Evolutionary conservation across 2,797 vertebrate genomes (phyloP).

Genomic region (Falco naumanni): DNA sequence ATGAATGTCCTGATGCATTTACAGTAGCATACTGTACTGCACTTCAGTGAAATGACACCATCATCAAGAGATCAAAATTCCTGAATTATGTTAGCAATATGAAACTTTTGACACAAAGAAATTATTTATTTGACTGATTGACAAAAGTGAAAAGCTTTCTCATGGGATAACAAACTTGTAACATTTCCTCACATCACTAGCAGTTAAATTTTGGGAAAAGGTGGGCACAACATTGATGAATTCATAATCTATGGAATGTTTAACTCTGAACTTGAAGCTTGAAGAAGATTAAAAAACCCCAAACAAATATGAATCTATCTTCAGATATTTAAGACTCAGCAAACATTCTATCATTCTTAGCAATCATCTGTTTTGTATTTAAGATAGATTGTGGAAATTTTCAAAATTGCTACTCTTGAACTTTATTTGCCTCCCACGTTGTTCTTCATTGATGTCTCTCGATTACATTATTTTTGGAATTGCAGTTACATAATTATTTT

Average conservation of each 20-base stretch:
- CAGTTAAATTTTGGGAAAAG: background rate
- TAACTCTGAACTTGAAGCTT: constrained; percentile 4
- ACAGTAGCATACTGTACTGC: background rate
- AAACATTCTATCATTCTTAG: constrained; percentile 46
- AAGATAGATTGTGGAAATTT: constrained; percentile 56
- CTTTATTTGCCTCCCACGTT: constrained; percentile 54
- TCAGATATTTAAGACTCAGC: constrained; percentile 15
- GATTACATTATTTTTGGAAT: constrained; percentile 61
- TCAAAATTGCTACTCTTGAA: constrained; percentile 53
- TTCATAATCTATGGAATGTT: background rate
- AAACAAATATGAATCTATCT: background rate
- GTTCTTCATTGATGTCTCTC: constrained; percentile 50
- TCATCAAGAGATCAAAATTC: background rate
- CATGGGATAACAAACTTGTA: background rate
- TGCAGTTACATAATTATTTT: constrained; percentile 59
- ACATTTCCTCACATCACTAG: background rate
- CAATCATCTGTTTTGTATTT: constrained; percentile 59
- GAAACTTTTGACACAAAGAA: background rate
- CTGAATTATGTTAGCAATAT: background rate
- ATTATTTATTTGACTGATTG: background rate
- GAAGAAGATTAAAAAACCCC: background rate
- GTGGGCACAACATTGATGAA: background rate
- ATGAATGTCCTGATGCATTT: background rate
- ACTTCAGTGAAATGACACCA: background rate
- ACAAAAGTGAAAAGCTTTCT: background rate